phyloP scores from a whole-genome alignment of 1,140 invertebrate species.

The Sinonovacula constricta region DNA sequence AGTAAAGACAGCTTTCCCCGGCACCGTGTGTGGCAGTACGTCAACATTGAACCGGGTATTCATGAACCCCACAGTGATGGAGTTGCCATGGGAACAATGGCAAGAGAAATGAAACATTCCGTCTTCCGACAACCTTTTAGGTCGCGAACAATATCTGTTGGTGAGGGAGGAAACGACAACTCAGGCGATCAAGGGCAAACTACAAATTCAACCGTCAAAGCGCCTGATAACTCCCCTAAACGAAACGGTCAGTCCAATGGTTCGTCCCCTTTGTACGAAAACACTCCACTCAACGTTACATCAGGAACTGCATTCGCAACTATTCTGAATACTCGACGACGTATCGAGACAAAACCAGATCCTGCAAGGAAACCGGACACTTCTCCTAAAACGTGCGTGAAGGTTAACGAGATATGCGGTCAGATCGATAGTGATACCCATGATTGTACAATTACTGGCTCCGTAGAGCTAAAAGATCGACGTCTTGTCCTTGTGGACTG shows the following conservation, averaged over 20 bases:
- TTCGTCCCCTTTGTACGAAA: background rate
- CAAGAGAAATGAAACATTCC: background rate
- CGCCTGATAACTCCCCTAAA: background rate
- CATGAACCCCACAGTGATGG: background rate
- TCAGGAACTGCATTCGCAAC: background rate
- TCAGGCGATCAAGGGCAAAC: background rate
- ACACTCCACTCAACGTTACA: background rate
- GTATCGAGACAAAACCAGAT: background rate
- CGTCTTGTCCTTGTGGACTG: constrained; percentile 37
- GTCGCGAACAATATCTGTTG: constrained; percentile 27
- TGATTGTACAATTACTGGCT: constrained; percentile 47
- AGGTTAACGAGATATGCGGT: constrained; percentile 20
- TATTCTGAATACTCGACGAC: background rate
- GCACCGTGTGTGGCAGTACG: constrained; percentile 46
- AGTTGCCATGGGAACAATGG: background rate
- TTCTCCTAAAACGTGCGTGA: constrained; percentile 20
- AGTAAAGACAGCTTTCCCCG: background rate
- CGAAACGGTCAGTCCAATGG: background rate
- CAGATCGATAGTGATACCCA: constrained; percentile 25
- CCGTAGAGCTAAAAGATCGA: constrained; percentile 28
- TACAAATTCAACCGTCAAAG: background rate
- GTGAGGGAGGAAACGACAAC: background rate
- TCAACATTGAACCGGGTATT: constrained; percentile 27
- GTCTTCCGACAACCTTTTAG: background rate
- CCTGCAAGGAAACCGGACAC: background rate